A percentile compares a stretch with the other conserved stretches of the same genome.
phyloP scores from a whole-genome alignment of 2,113 vertebrate species.

The Muscicapa adusta region DNA sequence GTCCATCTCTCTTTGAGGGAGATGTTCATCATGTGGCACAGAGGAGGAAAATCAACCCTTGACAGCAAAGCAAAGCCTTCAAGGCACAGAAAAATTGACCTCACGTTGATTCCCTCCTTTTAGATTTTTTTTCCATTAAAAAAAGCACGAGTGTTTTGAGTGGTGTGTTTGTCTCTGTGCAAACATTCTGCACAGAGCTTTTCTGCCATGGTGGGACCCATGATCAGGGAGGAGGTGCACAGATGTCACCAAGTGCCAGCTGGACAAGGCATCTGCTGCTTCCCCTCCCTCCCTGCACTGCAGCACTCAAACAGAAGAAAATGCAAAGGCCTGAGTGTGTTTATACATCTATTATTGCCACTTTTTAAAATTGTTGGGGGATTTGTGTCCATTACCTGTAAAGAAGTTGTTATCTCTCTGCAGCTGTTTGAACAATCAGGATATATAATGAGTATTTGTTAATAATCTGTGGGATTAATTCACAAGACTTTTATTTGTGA shows the following conservation, averaged over 20 bases:
- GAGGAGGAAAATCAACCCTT: not conserved
- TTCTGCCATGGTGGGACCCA: not conserved
- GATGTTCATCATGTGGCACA: not conserved
- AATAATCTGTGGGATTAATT: not conserved
- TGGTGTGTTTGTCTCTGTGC: not conserved
- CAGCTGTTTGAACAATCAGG: not conserved
- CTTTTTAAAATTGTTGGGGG: not conserved
- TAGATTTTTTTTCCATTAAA: fast-evolving
- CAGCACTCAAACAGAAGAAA: not conserved
- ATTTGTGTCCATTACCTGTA: not conserved
- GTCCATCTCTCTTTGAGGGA: not conserved
- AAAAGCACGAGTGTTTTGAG: not conserved
- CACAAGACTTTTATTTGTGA: not conserved
- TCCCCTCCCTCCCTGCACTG: not conserved
- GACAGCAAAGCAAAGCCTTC: not conserved
- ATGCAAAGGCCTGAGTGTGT: not conserved
- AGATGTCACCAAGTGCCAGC: constrained; percentile 36
- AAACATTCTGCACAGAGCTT: not conserved
- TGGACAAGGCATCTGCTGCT: not conserved
- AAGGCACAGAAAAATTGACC: not conserved
- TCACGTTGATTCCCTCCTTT: not conserved
- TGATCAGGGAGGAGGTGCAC: constrained; percentile 6
- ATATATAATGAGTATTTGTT: not conserved
- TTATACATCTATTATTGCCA: not conserved
- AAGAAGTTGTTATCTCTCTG: not conserved